A percentile compares a stretch with the other conserved stretches of the same genome.
These are phyloP conservation scores for Columba livia DNA, from an alignment of 2,113 vertebrate species.

Conservation along the genomic window DNA sequence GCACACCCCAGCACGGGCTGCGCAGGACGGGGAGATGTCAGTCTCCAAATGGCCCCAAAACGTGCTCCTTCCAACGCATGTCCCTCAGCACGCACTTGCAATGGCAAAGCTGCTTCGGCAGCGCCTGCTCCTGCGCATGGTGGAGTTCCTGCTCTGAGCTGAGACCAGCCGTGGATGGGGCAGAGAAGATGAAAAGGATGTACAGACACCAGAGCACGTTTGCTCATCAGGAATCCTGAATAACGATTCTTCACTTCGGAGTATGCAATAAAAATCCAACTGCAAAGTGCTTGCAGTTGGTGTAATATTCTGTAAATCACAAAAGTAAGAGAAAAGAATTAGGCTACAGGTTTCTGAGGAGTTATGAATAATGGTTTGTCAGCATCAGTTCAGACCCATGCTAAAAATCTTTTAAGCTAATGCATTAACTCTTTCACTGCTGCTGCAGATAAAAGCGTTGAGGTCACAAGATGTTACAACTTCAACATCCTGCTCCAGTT, in stretches of 20 bases:
- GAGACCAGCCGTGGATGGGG: background rate
- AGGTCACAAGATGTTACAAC: conserved; percentile 30
- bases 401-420: conserved; percentile 51
- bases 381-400: background rate
- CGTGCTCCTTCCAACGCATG: background rate
- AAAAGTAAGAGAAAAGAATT: conserved; percentile 16
- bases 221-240: background rate
- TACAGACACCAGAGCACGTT: background rate
- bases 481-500: conserved; percentile 28
- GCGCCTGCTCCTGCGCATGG: rapidly evolving
- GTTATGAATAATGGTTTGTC: conserved; percentile 59
- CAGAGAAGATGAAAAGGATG: background rate
- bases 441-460: conserved; percentile 21
- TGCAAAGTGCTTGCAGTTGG: conserved; percentile 48
- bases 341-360: conserved; percentile 20
- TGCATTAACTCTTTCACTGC: conserved; percentile 53
- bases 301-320: conserved; percentile 50
- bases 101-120: background rate
- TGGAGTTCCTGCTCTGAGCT: background rate
- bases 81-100: rapidly evolving
- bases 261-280: conserved; percentile 20
- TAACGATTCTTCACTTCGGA: conserved; percentile 18
- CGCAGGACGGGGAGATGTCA: background rate
- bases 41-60: background rate
- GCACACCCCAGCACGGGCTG: background rate